These are phyloP conservation scores for Papilio elwesi DNA, from an alignment of 2,888 invertebrate species.

Conservation along the genomic window DNA sequence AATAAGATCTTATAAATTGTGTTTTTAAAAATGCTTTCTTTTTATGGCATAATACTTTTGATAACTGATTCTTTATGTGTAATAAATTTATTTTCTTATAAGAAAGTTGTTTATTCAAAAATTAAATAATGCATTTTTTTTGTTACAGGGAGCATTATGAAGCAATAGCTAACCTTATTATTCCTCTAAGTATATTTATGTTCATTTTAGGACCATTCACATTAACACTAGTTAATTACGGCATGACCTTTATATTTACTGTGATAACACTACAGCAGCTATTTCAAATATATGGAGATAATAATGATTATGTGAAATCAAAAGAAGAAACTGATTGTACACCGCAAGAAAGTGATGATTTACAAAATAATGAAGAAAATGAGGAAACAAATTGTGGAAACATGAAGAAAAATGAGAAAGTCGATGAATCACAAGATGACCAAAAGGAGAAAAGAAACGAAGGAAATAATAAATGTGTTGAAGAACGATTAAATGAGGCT, in stretches of 20 bases:
- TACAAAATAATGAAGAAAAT: slow-evolving; percentile 32
- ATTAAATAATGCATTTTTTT: slow-evolving; percentile 39
- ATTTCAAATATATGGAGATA: slow-evolving; percentile 38
- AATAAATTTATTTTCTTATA: too few species aligned
- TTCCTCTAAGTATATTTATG: slow-evolving; percentile 80
- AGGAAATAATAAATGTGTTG: slow-evolving; percentile 34
- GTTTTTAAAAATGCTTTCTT: too few species aligned
- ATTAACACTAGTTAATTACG: slow-evolving; percentile 84
- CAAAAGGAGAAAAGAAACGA: slow-evolving; percentile 29
- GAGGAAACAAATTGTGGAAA: slow-evolving; percentile 34
- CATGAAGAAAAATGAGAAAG: slow-evolving; percentile 31
- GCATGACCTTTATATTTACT: slow-evolving; percentile 82
- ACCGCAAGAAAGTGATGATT: slow-evolving; percentile 7
- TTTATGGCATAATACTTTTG: too few species aligned
- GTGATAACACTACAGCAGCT: slow-evolving; percentile 85
- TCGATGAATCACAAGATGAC: slow-evolving; percentile 41
- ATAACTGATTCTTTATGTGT: too few species aligned
- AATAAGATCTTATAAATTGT: too few species aligned
- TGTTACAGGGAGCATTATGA: slow-evolving; percentile 79
- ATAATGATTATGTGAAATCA: slow-evolving; percentile 46
- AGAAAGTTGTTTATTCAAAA: too few species aligned
- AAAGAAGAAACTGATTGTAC: slow-evolving; percentile 38
- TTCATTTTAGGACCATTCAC: slow-evolving; percentile 85
- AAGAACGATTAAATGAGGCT: slow-evolving; percentile 38
- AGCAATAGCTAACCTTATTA: slow-evolving; percentile 74